A percentile compares a stretch with the other conserved stretches of the same genome.
Evolutionary conservation across 2,113 vertebrate genomes (phyloP).

Genomic region (Bubo scandiacus): DNA sequence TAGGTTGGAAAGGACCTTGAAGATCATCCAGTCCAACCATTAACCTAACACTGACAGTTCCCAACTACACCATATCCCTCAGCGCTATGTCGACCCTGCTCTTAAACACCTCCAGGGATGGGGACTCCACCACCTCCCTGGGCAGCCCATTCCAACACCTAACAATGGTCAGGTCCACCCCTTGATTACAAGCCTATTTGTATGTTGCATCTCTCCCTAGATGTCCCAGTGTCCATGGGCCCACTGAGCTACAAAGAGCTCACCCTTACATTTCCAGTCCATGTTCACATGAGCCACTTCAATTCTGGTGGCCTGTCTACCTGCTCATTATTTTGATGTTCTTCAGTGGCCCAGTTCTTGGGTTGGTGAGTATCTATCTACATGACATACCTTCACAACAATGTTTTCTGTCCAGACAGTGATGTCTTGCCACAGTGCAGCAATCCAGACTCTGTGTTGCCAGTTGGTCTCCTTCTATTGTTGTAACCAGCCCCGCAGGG

Average conservation of each 20-base stretch:
- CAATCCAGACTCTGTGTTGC: not conserved
- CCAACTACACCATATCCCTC: too few species aligned
- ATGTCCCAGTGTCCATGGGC: not conserved
- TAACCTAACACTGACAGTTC: too few species aligned
- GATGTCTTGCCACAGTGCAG: not conserved
- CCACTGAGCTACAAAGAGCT: not conserved
- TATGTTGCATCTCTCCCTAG: not conserved
- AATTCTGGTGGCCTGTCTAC: not conserved
- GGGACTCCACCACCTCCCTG: too few species aligned
- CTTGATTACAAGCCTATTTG: not conserved
- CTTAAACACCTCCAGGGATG: too few species aligned
- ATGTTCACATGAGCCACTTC: not conserved
- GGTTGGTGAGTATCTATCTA: not conserved
- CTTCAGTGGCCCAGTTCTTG: not conserved
- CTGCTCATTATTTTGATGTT: not conserved
- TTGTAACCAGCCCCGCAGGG: not conserved
- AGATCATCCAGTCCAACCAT: too few species aligned
- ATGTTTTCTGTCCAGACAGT: not conserved
- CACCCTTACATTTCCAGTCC: not conserved
- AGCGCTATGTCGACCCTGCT: too few species aligned
- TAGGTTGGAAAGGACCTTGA: too few species aligned
- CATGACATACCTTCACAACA: not conserved
- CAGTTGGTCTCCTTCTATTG: not conserved
- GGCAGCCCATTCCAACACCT: too few species aligned
- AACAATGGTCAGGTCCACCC: not conserved